These are phyloP conservation scores for Columba janthina DNA, from an alignment of 2,113 vertebrate genomes.

Conservation along the genomic window DNA sequence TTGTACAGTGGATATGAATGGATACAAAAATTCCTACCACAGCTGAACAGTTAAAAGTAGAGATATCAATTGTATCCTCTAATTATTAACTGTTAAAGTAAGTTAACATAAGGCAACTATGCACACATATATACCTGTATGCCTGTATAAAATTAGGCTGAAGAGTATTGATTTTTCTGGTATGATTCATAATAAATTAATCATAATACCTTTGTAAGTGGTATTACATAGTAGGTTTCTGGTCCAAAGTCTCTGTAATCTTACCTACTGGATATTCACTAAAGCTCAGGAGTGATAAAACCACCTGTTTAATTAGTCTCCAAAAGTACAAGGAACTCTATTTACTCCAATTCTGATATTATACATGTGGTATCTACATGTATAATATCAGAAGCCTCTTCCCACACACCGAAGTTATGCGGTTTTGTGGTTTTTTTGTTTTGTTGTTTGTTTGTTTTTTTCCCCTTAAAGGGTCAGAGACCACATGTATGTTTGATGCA, in stretches of 20 bases:
- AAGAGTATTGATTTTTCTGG: background rate
- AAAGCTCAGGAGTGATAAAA: background rate
- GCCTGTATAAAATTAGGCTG: background rate
- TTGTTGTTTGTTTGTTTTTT: too few relatives aligned
- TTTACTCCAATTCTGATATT: too few relatives aligned
- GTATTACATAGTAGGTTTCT: background rate
- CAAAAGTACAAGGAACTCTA: background rate
- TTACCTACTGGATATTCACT: background rate
- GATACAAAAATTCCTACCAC: background rate
- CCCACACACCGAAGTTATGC: background rate
- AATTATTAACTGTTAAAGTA: background rate
- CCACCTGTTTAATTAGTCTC: background rate
- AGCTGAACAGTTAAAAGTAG: background rate
- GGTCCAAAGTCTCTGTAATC: background rate
- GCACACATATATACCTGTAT: accelerated
- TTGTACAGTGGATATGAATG: background rate
- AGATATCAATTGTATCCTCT: background rate
- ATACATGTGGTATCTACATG: too few relatives aligned
- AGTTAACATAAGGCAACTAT: background rate
- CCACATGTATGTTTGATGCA: background rate
- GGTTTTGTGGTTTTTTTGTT: too few relatives aligned
- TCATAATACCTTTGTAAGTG: background rate
- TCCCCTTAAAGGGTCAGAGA: background rate
- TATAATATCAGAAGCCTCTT: background rate
- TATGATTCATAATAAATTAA: background rate